Conservation (phyloP, 1,140 invertebrate genomes). For the Carcinoscorpius rotundicauda region DNA sequence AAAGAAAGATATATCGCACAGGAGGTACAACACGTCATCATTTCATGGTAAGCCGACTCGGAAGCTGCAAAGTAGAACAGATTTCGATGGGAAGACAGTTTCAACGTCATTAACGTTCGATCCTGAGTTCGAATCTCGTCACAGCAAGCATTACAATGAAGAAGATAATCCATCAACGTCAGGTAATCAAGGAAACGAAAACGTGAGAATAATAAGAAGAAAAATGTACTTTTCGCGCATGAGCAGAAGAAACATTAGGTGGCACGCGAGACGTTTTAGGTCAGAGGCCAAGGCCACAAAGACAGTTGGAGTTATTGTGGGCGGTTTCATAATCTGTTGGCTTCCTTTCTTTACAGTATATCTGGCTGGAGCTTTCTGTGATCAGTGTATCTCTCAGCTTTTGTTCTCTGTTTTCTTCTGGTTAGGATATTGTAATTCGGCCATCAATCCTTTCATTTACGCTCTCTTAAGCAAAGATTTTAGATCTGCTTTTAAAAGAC, state of each 20-base stretch:
- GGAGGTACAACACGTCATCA: no score
- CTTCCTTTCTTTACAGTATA: slow-evolving; percentile 91
- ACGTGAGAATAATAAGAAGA: no score
- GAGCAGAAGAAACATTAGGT: slow-evolving; percentile 65
- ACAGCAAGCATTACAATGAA: no score
- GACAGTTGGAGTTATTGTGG: slow-evolving; percentile 85
- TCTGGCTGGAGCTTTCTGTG: slow-evolving; percentile 65
- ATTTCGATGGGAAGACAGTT: no score
- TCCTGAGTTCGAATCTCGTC: no score
- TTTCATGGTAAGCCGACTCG: no score
- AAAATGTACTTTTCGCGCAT: slow-evolving; percentile 37
- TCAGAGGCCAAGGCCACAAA: slow-evolving; percentile 92
- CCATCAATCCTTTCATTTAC: slow-evolving; percentile 80
- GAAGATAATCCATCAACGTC: no score
- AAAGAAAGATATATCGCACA: slow-evolving; percentile 3
- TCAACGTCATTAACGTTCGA: no score
- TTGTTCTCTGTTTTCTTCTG: slow-evolving; percentile 88
- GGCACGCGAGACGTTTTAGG: slow-evolving; percentile 65
- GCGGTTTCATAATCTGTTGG: slow-evolving; percentile 87
- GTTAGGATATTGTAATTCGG: slow-evolving; percentile 93
- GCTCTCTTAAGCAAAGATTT: slow-evolving; percentile 87
- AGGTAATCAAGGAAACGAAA: no score
- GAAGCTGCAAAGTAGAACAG: no score
- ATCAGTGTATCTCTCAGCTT: slow-evolving; percentile 58
- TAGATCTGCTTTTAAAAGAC: slow-evolving; percentile 78